Conservation (phyloP, 2,888 invertebrate species). For the Scaptomyza tumidula region DNA sequence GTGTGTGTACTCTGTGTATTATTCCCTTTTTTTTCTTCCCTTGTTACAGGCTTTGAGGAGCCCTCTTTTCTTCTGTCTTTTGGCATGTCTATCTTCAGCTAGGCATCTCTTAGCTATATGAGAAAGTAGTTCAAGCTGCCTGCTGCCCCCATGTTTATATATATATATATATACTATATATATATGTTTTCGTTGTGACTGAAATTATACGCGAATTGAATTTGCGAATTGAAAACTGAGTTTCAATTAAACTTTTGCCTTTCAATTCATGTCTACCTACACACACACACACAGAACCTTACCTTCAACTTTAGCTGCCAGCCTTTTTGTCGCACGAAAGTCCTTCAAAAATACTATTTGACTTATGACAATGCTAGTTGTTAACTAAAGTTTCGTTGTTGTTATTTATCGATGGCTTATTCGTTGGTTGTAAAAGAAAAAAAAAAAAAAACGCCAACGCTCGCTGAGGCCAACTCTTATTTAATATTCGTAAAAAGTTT, state of each 20-base stretch:
- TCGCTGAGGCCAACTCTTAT: background rate
- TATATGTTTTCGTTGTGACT: constrained; percentile 8
- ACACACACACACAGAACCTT: background rate
- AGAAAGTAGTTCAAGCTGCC: constrained; percentile 31
- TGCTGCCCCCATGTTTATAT: constrained; percentile 10
- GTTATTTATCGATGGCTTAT: constrained; percentile 6
- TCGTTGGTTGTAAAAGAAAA: too few relatives aligned
- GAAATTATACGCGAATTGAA: constrained; percentile 44
- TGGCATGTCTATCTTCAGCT: constrained; percentile 38
- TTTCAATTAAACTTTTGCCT: constrained; percentile 77
- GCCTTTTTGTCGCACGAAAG: constrained; percentile 42
- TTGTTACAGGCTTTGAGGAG: constrained; percentile 15
- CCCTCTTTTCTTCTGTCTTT: constrained; percentile 7
- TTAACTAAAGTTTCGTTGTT: constrained; percentile 19
- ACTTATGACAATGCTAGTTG: constrained; percentile 32
- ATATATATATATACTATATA: too few relatives aligned
- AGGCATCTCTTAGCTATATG: constrained; percentile 36
- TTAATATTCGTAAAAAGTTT: constrained; percentile 4
- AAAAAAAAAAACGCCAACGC: background rate
- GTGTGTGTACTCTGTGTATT: constrained; percentile 22
- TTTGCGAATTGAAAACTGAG: constrained; percentile 44
- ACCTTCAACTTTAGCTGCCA: constrained; percentile 8
- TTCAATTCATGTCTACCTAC: constrained; percentile 47
- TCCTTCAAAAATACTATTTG: constrained; percentile 31
- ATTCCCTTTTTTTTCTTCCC: constrained; percentile 14